Percentiles rank a stretch among this genome's conserved stretches.
Conservation (phyloP, 2,797 vertebrate species). For the Enteromius afrohamiltoni region DNA sequence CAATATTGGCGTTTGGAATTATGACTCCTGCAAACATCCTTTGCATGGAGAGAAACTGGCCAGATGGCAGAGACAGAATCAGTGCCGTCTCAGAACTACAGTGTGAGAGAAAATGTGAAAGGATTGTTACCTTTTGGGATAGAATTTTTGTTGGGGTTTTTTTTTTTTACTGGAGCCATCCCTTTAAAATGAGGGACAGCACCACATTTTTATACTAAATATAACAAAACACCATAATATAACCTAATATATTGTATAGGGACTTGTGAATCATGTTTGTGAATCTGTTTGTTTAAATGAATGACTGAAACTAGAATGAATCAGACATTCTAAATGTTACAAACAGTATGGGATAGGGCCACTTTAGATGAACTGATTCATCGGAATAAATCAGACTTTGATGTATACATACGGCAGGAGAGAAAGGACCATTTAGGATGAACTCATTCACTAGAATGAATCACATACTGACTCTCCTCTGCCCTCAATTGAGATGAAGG, state of each 20-base stretch:
- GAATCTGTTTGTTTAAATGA: neutral
- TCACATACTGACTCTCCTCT: neutral
- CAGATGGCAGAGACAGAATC: slow-evolving; percentile 22
- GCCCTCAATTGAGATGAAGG: too few relatives aligned
- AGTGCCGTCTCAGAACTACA: neutral
- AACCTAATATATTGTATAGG: neutral
- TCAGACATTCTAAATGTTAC: neutral
- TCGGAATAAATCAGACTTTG: neutral
- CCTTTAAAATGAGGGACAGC: neutral
- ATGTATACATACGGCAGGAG: neutral
- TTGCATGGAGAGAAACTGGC: neutral
- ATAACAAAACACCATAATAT: neutral
- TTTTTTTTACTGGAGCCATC: neutral
- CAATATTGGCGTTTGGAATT: slow-evolving; percentile 6
- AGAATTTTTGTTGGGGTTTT: neutral
- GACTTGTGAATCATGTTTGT: neutral
- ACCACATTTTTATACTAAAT: neutral
- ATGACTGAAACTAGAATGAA: neutral
- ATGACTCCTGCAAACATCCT: slow-evolving; percentile 2
- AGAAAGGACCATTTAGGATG: neutral
- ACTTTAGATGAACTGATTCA: neutral
- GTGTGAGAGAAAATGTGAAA: neutral
- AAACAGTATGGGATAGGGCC: too few relatives aligned
- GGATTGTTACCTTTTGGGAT: neutral
- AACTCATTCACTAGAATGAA: neutral